Evolutionary conservation across 2,797 vertebrate genomes (phyloP).

Genomic region (Epinephelus coioides): DNA sequence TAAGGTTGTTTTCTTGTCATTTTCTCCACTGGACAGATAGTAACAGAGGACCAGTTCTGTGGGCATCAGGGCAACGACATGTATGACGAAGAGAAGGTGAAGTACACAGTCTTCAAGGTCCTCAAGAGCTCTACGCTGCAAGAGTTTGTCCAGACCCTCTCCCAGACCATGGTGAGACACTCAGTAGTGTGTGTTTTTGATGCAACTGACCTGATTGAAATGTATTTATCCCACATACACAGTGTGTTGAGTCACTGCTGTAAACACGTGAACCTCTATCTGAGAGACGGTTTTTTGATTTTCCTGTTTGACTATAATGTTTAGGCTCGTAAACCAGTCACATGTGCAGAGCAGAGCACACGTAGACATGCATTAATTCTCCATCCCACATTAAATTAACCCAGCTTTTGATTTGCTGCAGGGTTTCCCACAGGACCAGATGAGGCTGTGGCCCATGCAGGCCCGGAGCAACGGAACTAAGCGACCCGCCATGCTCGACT

Average conservation of each 20-base stretch:
- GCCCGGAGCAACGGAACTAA: constrained; percentile 99
- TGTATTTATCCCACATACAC: not conserved
- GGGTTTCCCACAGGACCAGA: constrained; percentile 99
- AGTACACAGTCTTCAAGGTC: constrained; percentile 99
- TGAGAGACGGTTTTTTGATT: constrained; percentile 15
- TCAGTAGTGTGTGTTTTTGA: not conserved
- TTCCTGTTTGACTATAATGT: constrained; percentile 28
- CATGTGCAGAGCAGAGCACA: not conserved
- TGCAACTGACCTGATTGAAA: not conserved
- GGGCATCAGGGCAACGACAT: constrained; percentile 99
- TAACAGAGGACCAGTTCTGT: constrained; percentile 99
- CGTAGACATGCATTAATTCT: not conserved
- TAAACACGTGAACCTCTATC: not conserved
- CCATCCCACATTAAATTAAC: constrained; percentile 9
- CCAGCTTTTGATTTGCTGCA: constrained; percentile 69
- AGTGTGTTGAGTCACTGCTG: too few relatives aligned
- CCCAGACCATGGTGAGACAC: constrained; percentile 97
- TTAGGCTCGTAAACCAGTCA: not conserved
- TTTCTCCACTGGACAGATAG: constrained; percentile 87
- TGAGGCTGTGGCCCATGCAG: constrained; percentile 99
- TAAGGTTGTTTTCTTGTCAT: constrained; percentile 1
- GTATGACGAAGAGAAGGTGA: constrained; percentile 99
- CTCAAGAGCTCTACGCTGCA: constrained; percentile 97
- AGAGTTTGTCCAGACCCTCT: constrained; percentile 98
- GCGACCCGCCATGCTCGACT: constrained; percentile 98